Evolutionary conservation across 2,113 vertebrate genomes (phyloP).

Genomic region (Rhizomys pruinosus): DNA sequence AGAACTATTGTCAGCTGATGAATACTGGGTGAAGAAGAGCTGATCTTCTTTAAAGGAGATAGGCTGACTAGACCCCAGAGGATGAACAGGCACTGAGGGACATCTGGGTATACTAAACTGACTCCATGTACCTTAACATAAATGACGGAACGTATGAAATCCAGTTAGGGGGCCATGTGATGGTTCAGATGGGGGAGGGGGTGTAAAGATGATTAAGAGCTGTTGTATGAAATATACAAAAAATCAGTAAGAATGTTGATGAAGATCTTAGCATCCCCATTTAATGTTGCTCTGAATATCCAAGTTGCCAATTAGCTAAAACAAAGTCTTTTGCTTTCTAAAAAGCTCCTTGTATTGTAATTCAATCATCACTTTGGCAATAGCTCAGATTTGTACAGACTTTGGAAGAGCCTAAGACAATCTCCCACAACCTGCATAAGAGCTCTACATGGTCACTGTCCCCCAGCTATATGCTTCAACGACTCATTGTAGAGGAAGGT

Average conservation of each 20-base stretch:
- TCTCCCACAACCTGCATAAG: not conserved
- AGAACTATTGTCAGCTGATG: too few relatives aligned
- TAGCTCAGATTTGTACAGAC: not conserved
- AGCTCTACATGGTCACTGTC: not conserved
- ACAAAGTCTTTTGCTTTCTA: not conserved
- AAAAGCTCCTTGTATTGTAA: not conserved
- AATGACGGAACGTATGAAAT: too few relatives aligned
- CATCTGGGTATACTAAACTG: too few relatives aligned
- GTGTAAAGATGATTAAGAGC: too few relatives aligned
- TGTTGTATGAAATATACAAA: not conserved
- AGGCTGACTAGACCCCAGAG: too few relatives aligned
- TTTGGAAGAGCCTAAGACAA: not conserved
- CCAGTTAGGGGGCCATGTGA: too few relatives aligned
- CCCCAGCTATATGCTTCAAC: not conserved
- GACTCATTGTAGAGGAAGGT: constrained; percentile 73
- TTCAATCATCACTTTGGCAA: constrained; percentile 37
- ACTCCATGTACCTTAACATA: too few relatives aligned
- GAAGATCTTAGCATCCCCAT: not conserved
- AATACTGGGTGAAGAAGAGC: too few relatives aligned
- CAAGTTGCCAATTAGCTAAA: constrained; percentile 16
- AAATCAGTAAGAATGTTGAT: not conserved
- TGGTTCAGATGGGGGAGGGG: too few relatives aligned
- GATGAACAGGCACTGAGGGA: too few relatives aligned
- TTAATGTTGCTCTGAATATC: constrained; percentile 8
- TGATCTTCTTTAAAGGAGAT: too few relatives aligned